phyloP scores from a whole-genome alignment of 2,888 invertebrate genomes.

The Synanthedon myopaeformis region DNA sequence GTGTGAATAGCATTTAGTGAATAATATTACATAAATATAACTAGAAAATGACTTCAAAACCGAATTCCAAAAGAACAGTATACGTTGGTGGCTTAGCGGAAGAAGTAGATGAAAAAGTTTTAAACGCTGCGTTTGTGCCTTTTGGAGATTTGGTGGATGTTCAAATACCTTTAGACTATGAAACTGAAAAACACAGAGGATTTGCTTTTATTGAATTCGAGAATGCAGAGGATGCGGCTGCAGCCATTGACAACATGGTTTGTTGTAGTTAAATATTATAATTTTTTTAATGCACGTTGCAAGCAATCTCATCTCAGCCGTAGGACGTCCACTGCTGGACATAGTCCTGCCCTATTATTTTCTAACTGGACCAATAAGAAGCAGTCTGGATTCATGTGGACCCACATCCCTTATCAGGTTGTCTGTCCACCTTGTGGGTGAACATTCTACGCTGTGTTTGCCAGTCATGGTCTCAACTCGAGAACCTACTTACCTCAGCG shows the following conservation, averaged over 20 bases:
- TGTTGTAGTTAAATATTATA: constrained; percentile 7
- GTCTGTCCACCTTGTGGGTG: too few species aligned
- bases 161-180: constrained; percentile 97
- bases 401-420: too few species aligned
- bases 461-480: too few species aligned
- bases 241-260: constrained; percentile 99
- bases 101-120: constrained; percentile 95
- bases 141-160: constrained; percentile 99
- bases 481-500: too few species aligned
- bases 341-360: too few species aligned
- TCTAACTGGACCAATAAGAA: too few species aligned
- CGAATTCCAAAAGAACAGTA: constrained; percentile 83
- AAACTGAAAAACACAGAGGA: constrained; percentile 96
- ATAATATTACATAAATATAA: not conserved
- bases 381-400: too few species aligned
- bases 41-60: constrained; percentile 52
- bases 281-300: too few species aligned
- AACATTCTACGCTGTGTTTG: too few species aligned
- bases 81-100: constrained; percentile 91
- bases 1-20: not conserved
- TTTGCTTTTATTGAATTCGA: constrained; percentile 99
- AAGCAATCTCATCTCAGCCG: too few species aligned
- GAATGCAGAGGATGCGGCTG: constrained; percentile 96
- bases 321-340: too few species aligned
- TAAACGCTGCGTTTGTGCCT: constrained; percentile 97